phyloP scores from a whole-genome alignment of 2,113 vertebrate genomes.

The Silurus meridionalis region DNA sequence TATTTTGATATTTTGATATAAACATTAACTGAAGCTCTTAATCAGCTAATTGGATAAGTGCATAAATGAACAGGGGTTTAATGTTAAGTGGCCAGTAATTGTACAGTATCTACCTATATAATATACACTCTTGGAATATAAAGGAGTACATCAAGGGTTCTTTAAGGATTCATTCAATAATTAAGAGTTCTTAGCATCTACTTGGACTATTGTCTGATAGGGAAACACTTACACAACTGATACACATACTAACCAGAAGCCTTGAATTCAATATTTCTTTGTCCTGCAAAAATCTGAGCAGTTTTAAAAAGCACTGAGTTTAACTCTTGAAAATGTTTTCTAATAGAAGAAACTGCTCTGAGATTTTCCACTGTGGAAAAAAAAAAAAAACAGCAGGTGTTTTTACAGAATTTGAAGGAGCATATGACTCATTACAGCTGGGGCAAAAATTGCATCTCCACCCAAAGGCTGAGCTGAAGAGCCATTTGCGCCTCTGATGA shows the following conservation, averaged over 20 bases:
- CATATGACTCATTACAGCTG: constrained; percentile 23
- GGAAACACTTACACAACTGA: neutral
- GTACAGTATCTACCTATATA: neutral
- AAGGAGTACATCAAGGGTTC: neutral
- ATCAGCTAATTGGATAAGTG: neutral
- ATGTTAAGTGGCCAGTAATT: neutral
- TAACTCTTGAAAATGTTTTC: neutral
- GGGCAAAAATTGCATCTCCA: neutral
- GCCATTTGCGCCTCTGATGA: neutral
- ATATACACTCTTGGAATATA: neutral
- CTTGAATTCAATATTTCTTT: neutral
- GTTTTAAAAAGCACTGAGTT: neutral
- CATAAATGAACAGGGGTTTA: neutral
- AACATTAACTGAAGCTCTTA: neutral
- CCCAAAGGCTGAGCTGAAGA: constrained; percentile 19
- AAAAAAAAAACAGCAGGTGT: constrained; percentile 18
- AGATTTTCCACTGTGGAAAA: neutral
- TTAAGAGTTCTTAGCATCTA: neutral
- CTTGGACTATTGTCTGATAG: neutral
- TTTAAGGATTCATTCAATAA: neutral
- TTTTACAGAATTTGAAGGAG: neutral
- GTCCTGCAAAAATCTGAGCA: neutral
- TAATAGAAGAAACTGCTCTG: neutral
- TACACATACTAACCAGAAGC: neutral
- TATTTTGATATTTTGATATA: neutral